Percentiles rank a stretch among this genome's conserved stretches.
Evolutionary conservation across 2,888 invertebrate genomes (phyloP).

Genomic region (Clitarchus hookeri): DNA sequence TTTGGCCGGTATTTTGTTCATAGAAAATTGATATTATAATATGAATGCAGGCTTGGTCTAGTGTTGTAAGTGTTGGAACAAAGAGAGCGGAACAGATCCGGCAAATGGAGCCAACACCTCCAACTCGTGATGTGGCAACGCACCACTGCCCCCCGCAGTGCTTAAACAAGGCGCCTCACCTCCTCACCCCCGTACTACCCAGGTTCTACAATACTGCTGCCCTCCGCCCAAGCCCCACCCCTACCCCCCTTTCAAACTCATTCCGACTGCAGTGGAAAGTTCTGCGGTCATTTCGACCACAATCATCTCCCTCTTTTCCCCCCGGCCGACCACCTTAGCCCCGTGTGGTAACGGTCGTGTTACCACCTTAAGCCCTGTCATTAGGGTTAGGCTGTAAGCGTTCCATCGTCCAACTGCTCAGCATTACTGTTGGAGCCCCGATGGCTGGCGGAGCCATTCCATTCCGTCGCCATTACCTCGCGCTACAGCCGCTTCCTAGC

Average conservation of each 20-base stretch:
- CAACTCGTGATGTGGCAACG: neutral
- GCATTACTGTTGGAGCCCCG: neutral
- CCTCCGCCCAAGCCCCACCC: neutral
- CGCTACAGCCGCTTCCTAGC: neutral
- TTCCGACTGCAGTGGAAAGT: neutral
- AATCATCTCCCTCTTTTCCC: neutral
- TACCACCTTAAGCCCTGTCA: constrained; percentile 14
- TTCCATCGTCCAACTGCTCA: neutral
- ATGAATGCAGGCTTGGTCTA: neutral
- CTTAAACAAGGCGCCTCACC: neutral
- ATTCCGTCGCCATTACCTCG: too few relatives aligned
- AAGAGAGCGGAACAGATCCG: neutral
- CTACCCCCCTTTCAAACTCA: neutral
- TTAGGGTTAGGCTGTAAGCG: neutral
- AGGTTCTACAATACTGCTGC: neutral
- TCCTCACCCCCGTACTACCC: neutral
- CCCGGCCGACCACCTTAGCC: too few relatives aligned
- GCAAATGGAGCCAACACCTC: neutral
- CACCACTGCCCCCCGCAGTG: neutral
- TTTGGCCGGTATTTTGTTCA: too few relatives aligned
- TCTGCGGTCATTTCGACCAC: neutral
- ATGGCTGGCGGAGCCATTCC: too few relatives aligned
- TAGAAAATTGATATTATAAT: too few relatives aligned
- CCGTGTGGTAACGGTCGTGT: neutral
- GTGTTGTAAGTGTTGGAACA: neutral